phyloP scores from a whole-genome alignment of 2,888 invertebrate species.

The Caenorhabditis wallacei region DNA sequence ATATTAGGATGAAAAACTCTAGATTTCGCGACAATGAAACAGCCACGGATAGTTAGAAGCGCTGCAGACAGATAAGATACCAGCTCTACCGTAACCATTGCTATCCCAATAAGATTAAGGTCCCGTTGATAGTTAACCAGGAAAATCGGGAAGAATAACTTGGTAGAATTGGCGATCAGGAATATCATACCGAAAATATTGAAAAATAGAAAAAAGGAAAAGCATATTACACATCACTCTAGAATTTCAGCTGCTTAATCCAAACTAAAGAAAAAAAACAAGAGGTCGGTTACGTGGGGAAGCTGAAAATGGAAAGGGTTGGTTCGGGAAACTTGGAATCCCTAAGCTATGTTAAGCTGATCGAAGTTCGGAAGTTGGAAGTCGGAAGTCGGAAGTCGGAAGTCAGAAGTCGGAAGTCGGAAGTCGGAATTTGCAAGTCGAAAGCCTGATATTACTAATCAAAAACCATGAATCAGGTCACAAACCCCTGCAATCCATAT shows the following conservation, averaged over 20 bases:
- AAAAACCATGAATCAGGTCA: no score
- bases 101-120: background rate
- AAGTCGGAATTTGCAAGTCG: no score
- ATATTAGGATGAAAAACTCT: slow-evolving; percentile 19
- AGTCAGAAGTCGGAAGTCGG: no score
- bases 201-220: background rate
- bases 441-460: no score
- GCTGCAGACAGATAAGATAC: background rate
- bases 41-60: background rate
- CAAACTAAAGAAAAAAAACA: no score
- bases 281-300: no score
- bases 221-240: background rate
- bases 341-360: no score
- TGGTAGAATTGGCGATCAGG: slow-evolving; percentile 6
- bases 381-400: no score
- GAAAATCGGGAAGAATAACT: slow-evolving; percentile 20
- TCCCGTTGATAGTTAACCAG: slow-evolving; percentile 6
- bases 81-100: background rate
- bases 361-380: no score
- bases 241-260: background rate
- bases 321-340: no score
- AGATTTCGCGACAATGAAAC: background rate
- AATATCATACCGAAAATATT: slow-evolving; percentile 5
- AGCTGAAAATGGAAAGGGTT: no score
- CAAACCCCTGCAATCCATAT: no score